Conservation (phyloP, 64 coral and sea anemone genomes). For the Dendronephthya gigantea region DNA sequence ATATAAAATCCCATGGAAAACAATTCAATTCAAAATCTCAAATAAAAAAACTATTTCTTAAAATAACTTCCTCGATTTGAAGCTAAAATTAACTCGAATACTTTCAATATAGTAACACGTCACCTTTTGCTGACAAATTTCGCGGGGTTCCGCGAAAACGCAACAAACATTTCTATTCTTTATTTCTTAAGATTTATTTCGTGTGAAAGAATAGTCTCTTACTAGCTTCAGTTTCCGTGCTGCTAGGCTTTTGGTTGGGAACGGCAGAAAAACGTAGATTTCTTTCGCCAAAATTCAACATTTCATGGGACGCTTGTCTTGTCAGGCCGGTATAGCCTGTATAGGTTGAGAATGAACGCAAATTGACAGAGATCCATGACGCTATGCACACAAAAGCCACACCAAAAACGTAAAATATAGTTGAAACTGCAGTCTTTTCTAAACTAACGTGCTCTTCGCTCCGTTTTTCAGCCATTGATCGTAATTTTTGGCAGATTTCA, state of each 20-base stretch:
- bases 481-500: not conserved
- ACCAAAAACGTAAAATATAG: not conserved
- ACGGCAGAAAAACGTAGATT: not conserved
- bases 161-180: too few species aligned
- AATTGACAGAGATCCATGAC: constrained; percentile 6
- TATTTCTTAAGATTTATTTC: too few species aligned
- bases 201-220: not conserved
- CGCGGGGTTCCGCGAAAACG: not conserved
- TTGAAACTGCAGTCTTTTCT: not conserved
- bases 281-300: not conserved
- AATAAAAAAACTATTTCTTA: too few species aligned
- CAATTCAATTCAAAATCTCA: too few species aligned
- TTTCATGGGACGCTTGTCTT: not conserved
- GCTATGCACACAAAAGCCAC: not conserved
- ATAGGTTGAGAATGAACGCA: not conserved
- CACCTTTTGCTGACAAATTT: too few species aligned
- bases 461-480: not conserved
- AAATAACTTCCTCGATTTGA: too few species aligned
- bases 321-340: not conserved
- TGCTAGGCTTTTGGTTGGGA: not conserved
- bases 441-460: not conserved
- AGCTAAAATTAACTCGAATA: too few species aligned
- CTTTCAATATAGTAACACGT: too few species aligned
- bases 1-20: too few species aligned
- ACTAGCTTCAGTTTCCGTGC: not conserved